These are phyloP conservation scores for Drosophila serrata DNA, from an alignment of 1,140 invertebrate genomes.

Conservation along the genomic window DNA sequence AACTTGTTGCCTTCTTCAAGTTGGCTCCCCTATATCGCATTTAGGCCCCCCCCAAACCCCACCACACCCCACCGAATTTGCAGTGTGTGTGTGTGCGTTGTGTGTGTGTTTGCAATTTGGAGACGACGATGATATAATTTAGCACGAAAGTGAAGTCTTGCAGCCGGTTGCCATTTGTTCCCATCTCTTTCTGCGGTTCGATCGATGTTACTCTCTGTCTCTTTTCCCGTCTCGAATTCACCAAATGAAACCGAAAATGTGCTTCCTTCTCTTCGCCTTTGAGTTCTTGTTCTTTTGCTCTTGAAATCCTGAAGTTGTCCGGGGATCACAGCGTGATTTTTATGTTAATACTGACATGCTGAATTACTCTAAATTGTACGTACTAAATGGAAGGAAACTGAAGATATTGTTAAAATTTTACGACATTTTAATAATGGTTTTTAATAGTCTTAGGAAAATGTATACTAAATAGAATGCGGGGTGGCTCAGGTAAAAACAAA, in stretches of 20 bases:
- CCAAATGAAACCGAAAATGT: conserved; percentile 76
- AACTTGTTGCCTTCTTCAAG: conserved; percentile 71
- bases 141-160: conserved; percentile 80
- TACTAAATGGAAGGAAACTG: conserved; percentile 10
- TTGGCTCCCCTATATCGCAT: conserved; percentile 55
- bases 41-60: conserved; percentile 23
- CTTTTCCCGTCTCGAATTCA: conserved; percentile 47
- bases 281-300: conserved; percentile 25
- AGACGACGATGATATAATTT: conserved; percentile 79
- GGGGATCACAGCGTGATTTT: conserved; percentile 30
- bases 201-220: conserved; percentile 3
- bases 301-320: conserved; percentile 17
- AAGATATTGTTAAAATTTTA: background rate
- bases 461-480: background rate
- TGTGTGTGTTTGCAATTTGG: conserved; percentile 64
- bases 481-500: background rate
- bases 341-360: conserved; percentile 32
- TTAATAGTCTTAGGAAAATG: background rate
- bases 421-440: conserved; percentile 5
- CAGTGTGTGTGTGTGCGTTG: conserved; percentile 24
- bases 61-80: conserved; percentile 11
- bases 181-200: conserved; percentile 13
- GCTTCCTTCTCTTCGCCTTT: conserved; percentile 9
- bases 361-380: conserved; percentile 28
- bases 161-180: conserved; percentile 54